A percentile compares a stretch with the other conserved stretches of the same genome.
phyloP scores from a whole-genome alignment of 2,113 vertebrate genomes.

The Pomatostomus ruficeps region DNA sequence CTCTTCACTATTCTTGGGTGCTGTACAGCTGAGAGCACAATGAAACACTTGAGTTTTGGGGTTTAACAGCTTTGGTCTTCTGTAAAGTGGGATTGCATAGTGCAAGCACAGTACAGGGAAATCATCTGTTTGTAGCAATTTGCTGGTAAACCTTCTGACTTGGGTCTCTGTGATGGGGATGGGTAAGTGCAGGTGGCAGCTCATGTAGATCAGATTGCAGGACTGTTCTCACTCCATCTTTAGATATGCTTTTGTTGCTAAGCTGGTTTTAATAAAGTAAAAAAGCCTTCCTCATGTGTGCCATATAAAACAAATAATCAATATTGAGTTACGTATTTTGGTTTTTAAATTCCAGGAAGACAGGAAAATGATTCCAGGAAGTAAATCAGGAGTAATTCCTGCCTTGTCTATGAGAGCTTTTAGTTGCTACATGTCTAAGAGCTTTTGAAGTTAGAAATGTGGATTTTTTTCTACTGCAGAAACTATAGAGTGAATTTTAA shows the following conservation, averaged over 20 bases:
- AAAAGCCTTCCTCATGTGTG: neutral
- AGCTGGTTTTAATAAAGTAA: neutral
- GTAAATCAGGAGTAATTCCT: neutral
- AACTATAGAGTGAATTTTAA: neutral
- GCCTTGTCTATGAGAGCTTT: neutral
- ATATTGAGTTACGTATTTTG: neutral
- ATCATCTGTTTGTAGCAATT: neutral
- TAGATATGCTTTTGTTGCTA: neutral
- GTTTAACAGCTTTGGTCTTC: neutral
- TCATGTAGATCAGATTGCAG: neutral
- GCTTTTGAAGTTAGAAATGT: neutral
- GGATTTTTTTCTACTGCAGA: neutral
- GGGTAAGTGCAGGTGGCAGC: neutral
- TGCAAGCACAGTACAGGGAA: neutral
- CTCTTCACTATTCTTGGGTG: neutral
- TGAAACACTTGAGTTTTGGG: neutral
- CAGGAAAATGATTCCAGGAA: neutral
- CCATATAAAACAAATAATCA: neutral
- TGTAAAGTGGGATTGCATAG: neutral
- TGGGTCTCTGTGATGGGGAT: neutral
- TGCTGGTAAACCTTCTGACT: neutral
- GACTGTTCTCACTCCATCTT: neutral
- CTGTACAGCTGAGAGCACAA: neutral
- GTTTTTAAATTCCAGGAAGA: neutral
- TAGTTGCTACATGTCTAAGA: neutral